phyloP scores from a whole-genome alignment of 2,113 vertebrate genomes.

The Percopsis transmontana region DNA sequence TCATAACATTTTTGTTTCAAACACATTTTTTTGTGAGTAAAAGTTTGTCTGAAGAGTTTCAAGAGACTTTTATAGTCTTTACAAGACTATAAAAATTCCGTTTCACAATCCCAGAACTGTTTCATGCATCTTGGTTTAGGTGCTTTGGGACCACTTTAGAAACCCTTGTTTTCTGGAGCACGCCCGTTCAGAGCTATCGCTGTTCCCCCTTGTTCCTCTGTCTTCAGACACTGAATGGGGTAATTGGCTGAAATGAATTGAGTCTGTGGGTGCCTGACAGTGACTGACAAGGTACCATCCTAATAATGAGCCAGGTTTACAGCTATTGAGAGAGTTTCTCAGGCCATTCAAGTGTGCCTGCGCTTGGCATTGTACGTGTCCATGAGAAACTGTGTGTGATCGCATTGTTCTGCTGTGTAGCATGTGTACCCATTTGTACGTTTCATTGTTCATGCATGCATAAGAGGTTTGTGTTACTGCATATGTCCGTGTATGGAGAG shows the following conservation, averaged over 20 bases:
- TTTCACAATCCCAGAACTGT: constrained; percentile 17
- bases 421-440: background rate
- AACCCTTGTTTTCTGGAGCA: constrained; percentile 14
- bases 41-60: background rate
- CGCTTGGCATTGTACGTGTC: background rate
- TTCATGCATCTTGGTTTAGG: background rate
- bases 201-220: constrained; percentile 5
- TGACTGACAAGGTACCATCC: constrained; percentile 33
- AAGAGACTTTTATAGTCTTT: background rate
- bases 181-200: constrained; percentile 25
- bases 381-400: background rate
- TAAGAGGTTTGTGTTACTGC: background rate
- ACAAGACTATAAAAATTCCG: too few relatives aligned
- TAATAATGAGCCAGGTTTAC: constrained; percentile 50
- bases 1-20: background rate
- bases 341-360: background rate
- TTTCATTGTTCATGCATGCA: background rate
- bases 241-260: constrained; percentile 60
- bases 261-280: constrained; percentile 39
- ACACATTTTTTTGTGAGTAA: background rate
- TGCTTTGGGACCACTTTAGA: constrained; percentile 15
- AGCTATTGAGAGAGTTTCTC: constrained; percentile 19
- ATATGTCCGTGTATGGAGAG: background rate
- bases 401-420: background rate
- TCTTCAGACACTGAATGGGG: constrained; percentile 33